phyloP scores from a whole-genome alignment of 2,888 invertebrate genomes.

The Coelinius sp. region DNA sequence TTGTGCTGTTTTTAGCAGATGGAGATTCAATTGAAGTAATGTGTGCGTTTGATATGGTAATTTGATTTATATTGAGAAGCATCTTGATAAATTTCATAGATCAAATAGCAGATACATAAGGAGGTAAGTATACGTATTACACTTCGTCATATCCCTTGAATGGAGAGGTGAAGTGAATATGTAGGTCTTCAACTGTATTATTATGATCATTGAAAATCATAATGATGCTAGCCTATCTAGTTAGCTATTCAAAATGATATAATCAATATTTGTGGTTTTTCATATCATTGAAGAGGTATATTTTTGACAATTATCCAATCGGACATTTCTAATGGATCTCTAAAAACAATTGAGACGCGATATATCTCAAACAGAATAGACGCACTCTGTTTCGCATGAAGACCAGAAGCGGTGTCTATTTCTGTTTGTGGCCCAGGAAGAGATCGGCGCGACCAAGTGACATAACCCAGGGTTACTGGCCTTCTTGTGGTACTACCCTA shows the following conservation, averaged over 20 bases:
- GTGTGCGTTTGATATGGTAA: slow-evolving; percentile 18
- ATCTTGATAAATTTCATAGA: slow-evolving; percentile 8
- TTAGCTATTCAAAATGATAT: background rate
- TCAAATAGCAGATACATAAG: background rate
- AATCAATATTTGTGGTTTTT: background rate
- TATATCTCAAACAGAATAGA: slow-evolving; percentile 37
- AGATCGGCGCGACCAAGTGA: slow-evolving; percentile 55
- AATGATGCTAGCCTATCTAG: too few species aligned
- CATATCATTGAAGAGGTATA: background rate
- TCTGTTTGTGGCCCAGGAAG: slow-evolving; percentile 53
- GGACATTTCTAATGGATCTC: background rate
- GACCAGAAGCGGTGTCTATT: slow-evolving; percentile 58
- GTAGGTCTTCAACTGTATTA: background rate
- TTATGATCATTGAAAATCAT: background rate
- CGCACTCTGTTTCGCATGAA: slow-evolving; percentile 36
- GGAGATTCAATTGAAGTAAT: slow-evolving; percentile 22
- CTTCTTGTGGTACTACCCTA: slow-evolving; percentile 52
- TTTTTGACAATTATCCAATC: background rate
- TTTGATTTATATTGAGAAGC: slow-evolving; percentile 11
- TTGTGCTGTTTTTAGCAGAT: background rate
- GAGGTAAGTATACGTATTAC: background rate
- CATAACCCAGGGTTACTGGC: slow-evolving; percentile 65
- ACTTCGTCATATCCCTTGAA: background rate
- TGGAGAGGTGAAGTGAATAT: background rate
- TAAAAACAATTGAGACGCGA: background rate